A percentile compares a stretch with the other conserved stretches of the same genome.
Evolutionary conservation across 1,140 invertebrate species (phyloP).

Genomic region (Macrobrachium nipponense): DNA sequence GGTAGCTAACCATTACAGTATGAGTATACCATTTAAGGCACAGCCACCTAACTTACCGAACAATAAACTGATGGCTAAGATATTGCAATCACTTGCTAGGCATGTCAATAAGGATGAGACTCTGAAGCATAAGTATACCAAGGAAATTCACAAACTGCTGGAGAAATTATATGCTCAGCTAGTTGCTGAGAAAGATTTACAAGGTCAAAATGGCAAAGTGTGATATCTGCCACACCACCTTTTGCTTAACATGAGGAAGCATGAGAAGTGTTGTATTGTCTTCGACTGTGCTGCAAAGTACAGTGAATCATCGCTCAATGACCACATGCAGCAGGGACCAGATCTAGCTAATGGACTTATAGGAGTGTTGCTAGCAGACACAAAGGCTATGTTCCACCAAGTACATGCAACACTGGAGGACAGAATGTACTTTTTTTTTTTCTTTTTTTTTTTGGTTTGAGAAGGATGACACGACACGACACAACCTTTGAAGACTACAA

Average conservation of each 20-base stretch:
- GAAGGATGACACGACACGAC: neutral
- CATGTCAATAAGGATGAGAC: neutral
- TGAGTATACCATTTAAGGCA: neutral
- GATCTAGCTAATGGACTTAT: conserved; percentile 10
- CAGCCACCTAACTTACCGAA: neutral
- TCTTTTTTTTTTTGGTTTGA: conserved; percentile 11
- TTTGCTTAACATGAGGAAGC: conserved; percentile 8
- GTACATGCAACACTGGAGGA: neutral
- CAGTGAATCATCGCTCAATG: neutral
- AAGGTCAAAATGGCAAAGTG: neutral
- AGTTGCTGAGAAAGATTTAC: too few relatives aligned
- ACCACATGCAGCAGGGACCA: conserved; percentile 6
- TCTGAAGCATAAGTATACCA: neutral
- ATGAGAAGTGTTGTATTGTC: neutral
- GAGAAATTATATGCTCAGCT: neutral
- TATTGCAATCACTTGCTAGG: neutral
- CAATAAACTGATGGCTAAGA: neutral
- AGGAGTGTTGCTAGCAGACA: conserved; percentile 8
- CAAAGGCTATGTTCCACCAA: conserved; percentile 17
- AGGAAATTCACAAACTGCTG: neutral
- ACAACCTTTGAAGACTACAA: neutral
- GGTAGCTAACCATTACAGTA: neutral
- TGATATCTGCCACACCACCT: conserved; percentile 39
- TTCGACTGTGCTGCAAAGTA: conserved; percentile 17
- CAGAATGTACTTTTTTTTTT: conserved; percentile 19